Evolutionary conservation across 2,888 invertebrate species (phyloP).

Genomic region (Sipha maydis): DNA sequence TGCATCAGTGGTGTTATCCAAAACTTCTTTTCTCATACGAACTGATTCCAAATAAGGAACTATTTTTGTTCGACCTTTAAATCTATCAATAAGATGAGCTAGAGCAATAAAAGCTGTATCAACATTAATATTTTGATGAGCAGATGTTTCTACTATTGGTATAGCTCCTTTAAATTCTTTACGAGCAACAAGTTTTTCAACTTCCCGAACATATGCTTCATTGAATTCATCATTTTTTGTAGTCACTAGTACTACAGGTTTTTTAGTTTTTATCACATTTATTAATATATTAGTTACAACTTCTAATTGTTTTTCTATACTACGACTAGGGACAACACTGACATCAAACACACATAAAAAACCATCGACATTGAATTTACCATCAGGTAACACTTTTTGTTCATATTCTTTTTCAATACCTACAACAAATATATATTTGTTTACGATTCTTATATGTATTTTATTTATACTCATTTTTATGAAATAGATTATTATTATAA

Average conservation of each 20-base stretch:
- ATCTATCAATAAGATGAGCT: conserved; percentile 92
- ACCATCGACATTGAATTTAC: conserved; percentile 91
- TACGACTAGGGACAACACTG: conserved; percentile 89
- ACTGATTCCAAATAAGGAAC: conserved; percentile 85
- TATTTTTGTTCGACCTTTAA: conserved; percentile 80
- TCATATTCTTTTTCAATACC: conserved; percentile 97
- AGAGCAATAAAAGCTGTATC: conserved; percentile 90
- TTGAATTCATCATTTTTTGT: conserved; percentile 95
- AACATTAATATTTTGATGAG: conserved; percentile 95
- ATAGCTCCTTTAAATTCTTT: conserved; percentile 93
- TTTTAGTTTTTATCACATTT: conserved; percentile 90
- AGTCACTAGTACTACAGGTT: conserved; percentile 93
- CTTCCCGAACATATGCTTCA: conserved; percentile 87
- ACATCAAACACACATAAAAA: conserved; percentile 97
- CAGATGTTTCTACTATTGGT: conserved; percentile 91
- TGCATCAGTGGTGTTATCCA: conserved; percentile 91
- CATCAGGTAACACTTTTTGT: conserved; percentile 91
- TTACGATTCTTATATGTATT: neutral
- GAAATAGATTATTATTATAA: neutral
- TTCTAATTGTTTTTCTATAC: conserved; percentile 91
- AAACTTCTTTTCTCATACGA: conserved; percentile 83
- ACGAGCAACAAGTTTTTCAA: conserved; percentile 85
- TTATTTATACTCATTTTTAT: too few relatives aligned
- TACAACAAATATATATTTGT: conserved; percentile 65
- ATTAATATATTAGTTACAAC: conserved; percentile 85